Base-by-base conservation (phyloP, 2,113 vertebrate species). In the Bufo gargarizans region DNA sequence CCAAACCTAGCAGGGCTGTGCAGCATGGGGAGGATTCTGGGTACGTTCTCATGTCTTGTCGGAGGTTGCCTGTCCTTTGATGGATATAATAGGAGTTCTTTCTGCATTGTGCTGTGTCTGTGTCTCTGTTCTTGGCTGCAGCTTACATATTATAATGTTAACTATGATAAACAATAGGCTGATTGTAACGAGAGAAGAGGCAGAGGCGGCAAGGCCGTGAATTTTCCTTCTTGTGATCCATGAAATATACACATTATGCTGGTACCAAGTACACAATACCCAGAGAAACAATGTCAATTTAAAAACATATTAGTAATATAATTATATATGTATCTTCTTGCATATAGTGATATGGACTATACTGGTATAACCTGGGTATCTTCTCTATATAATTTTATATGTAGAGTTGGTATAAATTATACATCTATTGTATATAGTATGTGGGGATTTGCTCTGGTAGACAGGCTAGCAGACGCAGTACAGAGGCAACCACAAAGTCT, bases 31-130 rank as follows among this genome's bases (percentile, higher is more conserved):
- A 67, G 61, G 81, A 83, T 67, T 83, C 61, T 83, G 81, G 80
- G 81, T 65, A 83, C 33, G 50, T 59, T 45, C 17, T 56, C 47
- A 20, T 43, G 53, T 85, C 69, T 45, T 85, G 69, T 43, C 49
- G 33, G 69, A 59, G 67, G 69, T 45, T 58, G 53, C 58, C 59
- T 85, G 84, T 85, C 67, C 69, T 83, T 67, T 63, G 81, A 83
- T 83, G 61, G 81, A 69, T 83, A 83, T 83, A 83, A 83, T 83
- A 67, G 81, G 45, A 61, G 45, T 58, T 71, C 65, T 72, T 74
- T 84, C 69, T 74, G 69, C 19, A 85, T 74, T 76, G 81, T 83
- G 55, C 67, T 45, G 33, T 11, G 22, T 6, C 53, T 50, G 11
- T 4, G 8, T 17, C 65, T 45, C 20, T 58, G 22, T 65, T 85